Conservation (phyloP, 2,797 vertebrate genomes). For the Lophotriccus pileatus region DNA sequence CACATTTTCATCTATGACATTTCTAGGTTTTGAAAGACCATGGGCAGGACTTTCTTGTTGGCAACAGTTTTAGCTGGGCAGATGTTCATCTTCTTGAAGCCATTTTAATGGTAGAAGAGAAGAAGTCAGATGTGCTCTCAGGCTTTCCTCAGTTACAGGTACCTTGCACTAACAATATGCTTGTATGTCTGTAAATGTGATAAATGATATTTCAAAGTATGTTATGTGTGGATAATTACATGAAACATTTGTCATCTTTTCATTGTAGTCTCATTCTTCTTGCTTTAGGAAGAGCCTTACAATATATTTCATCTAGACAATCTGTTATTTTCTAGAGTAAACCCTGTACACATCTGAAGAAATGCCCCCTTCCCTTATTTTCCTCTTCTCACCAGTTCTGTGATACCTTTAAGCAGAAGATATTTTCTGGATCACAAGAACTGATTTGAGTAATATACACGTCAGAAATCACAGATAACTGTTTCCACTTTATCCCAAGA, state of each 20-base stretch:
- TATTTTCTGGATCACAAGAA: not conserved
- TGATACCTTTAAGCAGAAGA: not conserved
- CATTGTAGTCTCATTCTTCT: not conserved
- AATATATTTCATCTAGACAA: not conserved
- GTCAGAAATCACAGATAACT: not conserved
- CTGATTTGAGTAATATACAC: not conserved
- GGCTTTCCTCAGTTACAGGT: constrained; percentile 83
- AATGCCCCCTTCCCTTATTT: not conserved
- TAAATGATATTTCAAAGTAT: not conserved
- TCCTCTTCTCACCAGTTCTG: not conserved
- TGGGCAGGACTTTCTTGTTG: constrained; percentile 80
- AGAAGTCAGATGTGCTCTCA: constrained; percentile 74
- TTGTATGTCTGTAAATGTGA: not conserved
- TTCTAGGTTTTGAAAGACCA: constrained; percentile 75
- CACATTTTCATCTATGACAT: not conserved
- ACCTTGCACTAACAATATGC: not conserved
- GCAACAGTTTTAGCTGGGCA: constrained; percentile 81
- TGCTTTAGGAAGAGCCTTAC: not conserved
- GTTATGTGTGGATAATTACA: not conserved
- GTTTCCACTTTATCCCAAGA: not conserved
- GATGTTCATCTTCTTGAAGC: constrained; percentile 86
- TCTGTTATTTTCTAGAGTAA: not conserved
- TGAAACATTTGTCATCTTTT: not conserved
- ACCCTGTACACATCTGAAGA: not conserved
- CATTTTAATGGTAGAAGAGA: constrained; percentile 89